These are phyloP conservation scores for Sicus ferrugineus DNA, from an alignment of 2,888 invertebrate genomes.

Conservation along the genomic window DNA sequence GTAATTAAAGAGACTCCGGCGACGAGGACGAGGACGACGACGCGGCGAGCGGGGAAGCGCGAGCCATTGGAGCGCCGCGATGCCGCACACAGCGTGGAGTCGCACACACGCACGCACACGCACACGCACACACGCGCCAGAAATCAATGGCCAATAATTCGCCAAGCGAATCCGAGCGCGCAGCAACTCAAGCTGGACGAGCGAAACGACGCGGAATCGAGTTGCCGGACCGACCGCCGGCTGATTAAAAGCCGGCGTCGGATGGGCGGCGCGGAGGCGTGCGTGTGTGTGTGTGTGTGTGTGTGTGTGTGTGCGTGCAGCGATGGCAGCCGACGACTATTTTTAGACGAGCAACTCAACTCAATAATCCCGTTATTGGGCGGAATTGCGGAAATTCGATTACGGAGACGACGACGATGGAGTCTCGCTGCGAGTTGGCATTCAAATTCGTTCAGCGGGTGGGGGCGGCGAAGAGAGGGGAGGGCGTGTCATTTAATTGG, in stretches of 20 bases:
- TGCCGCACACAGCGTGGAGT: conserved; percentile 21
- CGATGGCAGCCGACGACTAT: too few species aligned
- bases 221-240: conserved; percentile 65
- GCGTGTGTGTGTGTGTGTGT: neutral
- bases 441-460: neutral
- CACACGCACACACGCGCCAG: conserved; percentile 27
- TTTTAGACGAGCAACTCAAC: too few species aligned
- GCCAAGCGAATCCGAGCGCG: conserved; percentile 51
- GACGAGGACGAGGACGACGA: conserved; percentile 17
- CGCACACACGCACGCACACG: neutral
- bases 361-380: conserved; percentile 13
- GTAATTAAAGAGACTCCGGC: conserved; percentile 57
- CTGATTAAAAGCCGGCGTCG: conserved; percentile 51
- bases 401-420: conserved; percentile 18
- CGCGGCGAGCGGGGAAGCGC: neutral
- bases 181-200: conserved; percentile 43
- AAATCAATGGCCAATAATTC: conserved; percentile 59
- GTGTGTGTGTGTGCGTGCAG: neutral
- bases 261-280: neutral
- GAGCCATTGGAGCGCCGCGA: conserved; percentile 2
- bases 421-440: neutral
- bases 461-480: too few species aligned
- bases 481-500: too few species aligned
- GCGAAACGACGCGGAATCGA: conserved; percentile 56
- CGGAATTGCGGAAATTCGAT: conserved; percentile 49